Base-by-base conservation (phyloP, 2,113 vertebrate species). In the Calypte anna region DNA sequence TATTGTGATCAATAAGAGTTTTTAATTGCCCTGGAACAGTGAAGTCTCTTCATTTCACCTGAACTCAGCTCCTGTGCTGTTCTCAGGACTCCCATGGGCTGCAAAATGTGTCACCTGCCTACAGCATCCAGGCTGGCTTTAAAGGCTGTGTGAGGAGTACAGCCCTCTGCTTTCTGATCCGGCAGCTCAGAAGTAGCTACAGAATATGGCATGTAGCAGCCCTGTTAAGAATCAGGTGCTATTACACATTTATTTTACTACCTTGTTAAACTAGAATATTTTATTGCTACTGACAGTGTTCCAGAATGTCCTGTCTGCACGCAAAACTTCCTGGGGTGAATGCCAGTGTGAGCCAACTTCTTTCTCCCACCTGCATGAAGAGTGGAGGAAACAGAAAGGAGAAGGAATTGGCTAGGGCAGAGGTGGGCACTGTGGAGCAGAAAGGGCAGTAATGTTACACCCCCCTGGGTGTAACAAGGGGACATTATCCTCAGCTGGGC, bases 231-330 rank as follows among this genome's bases (percentile, higher is more conserved):
- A 43, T 13, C 57, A 9, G 24, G 53, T 13, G 19, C 68, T 76
- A 40, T 74, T 90, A 31, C 48, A 74, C 46, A 9, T 87, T 80
- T 63, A 38, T 91, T 92, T 92, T 69, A 94, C 82, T 80, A 27
- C 87, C 64, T 74, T 90, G 85, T 91, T 94, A 91, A 92, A 74
- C n/a, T 25, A 61, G 53, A 82, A n/a, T 48, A 25, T 88, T 77
- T 83, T 59, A 53, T 5, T 30, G 87, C 75, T 63, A 11, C 51
- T 69, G 51, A 77, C 57, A 57, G 27, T 2, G 40, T 62, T 79
- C 58, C 84, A 66, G 86, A 81, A 53, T 11, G 58, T 46, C 70
- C 44, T 27, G 20, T 24, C 55, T 75, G 83, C 86, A 61, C 0
- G 4, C 27, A 70, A 38, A 82, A n/a, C 58, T 23, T 55, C 19